A percentile compares a stretch with the other conserved stretches of the same genome.
phyloP scores from a whole-genome alignment of 2,797 vertebrate species.

The Odontamblyopus rebecca region DNA sequence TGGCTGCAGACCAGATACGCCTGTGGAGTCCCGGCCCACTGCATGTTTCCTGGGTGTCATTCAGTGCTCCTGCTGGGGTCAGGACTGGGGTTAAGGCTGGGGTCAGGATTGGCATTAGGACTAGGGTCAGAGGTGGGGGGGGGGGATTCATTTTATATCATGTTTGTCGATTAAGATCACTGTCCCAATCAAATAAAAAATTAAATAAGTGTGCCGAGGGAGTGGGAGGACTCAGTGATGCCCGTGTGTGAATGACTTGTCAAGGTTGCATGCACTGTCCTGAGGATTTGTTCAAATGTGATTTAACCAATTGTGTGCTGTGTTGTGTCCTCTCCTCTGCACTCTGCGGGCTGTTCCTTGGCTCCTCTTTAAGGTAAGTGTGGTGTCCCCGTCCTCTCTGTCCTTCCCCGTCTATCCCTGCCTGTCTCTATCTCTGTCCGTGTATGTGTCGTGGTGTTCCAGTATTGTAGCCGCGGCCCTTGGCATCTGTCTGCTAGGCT shows the following conservation, averaged over 20 bases:
- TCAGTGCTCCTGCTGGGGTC: neutral
- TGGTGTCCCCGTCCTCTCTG: slow-evolving; percentile 50
- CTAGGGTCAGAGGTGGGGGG: neutral
- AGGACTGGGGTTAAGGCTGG: too few species aligned
- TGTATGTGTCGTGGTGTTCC: slow-evolving; percentile 74
- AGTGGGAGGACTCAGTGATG: slow-evolving; percentile 40
- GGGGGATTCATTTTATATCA: too few species aligned
- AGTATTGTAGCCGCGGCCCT: slow-evolving; percentile 67
- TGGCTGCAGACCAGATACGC: neutral
- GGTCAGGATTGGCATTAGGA: neutral
- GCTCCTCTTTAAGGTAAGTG: slow-evolving; percentile 81
- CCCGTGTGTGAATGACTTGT: neutral
- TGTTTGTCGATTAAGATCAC: too few species aligned
- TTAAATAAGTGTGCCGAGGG: slow-evolving; percentile 13
- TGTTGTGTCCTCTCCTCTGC: slow-evolving; percentile 37
- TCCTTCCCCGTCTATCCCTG: slow-evolving; percentile 27
- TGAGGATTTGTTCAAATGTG: slow-evolving; percentile 37
- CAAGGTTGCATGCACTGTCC: slow-evolving; percentile 18
- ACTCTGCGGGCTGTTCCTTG: slow-evolving; percentile 64
- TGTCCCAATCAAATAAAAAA: too few species aligned
- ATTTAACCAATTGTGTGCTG: slow-evolving; percentile 68
- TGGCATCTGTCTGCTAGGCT: slow-evolving; percentile 65
- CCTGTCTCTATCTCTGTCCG: slow-evolving; percentile 45
- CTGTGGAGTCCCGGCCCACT: neutral
- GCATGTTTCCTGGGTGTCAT: neutral